phyloP scores from a whole-genome alignment of 1,140 invertebrate species.

The Venustaconcha ellipsiformis region DNA sequence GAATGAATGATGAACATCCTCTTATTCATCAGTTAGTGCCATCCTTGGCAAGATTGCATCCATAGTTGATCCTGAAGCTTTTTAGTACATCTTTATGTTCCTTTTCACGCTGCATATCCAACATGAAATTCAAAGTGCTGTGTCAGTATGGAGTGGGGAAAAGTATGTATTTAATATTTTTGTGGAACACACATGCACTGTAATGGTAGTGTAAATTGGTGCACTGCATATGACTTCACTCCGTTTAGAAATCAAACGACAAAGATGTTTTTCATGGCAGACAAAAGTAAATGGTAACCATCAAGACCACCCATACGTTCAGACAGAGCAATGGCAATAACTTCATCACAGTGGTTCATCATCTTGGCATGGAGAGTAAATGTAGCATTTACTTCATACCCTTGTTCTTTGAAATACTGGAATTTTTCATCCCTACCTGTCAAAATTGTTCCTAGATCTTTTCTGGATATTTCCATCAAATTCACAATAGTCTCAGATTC shows the following conservation, averaged over 20 bases:
- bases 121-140: background rate
- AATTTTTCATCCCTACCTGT: background rate
- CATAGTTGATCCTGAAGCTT: constrained; percentile 10
- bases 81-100: constrained; percentile 24
- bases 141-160: background rate
- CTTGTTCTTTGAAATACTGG: background rate
- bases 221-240: background rate
- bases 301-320: background rate
- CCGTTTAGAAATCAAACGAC: background rate
- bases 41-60: constrained; percentile 2
- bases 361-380: constrained; percentile 1
- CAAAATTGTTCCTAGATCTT: too few species aligned
- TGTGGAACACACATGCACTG: background rate
- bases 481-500: too few species aligned
- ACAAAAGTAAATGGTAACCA: constrained; percentile 1
- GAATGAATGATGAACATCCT: background rate
- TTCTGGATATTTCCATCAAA: too few species aligned
- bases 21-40: constrained; percentile 3
- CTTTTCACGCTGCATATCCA: constrained; percentile 19
- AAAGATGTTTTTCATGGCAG: background rate
- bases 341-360: constrained; percentile 4
- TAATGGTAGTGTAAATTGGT: background rate
- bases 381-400: background rate
- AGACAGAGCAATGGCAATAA: constrained; percentile 2
- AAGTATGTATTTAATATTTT: background rate